Conservation (phyloP, 2,797 vertebrate species). For the Phaenicophaeus curvirostris region DNA sequence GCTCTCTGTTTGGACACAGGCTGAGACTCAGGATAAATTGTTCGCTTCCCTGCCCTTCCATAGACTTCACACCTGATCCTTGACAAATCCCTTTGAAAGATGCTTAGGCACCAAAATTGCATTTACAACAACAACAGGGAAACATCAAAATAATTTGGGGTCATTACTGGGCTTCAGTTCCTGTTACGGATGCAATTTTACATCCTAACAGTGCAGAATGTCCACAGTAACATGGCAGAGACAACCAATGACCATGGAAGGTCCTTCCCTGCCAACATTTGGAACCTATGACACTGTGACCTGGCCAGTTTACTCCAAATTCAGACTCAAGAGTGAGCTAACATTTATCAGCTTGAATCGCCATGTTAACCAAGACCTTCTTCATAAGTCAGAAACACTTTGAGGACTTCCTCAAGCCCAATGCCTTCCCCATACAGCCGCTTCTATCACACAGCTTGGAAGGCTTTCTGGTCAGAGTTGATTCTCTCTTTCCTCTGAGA, state of each 20-base stretch:
- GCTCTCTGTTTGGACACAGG: background rate
- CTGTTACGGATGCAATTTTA: background rate
- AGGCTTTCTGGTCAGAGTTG: background rate
- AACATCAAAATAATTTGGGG: background rate
- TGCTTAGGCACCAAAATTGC: background rate
- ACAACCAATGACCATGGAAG: background rate
- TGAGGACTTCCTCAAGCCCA: background rate
- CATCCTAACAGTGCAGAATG: background rate
- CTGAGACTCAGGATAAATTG: background rate
- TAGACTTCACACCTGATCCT: background rate
- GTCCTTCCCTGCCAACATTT: background rate
- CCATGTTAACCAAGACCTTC: background rate
- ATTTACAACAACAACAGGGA: background rate
- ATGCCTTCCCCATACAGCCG: background rate
- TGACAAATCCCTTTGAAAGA: background rate
- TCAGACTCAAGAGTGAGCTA: background rate
- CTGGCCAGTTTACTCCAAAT: background rate
- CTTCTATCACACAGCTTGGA: background rate
- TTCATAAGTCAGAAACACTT: background rate
- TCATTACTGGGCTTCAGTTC: background rate
- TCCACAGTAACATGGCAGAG: background rate
- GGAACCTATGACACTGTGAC: background rate
- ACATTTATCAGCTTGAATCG: background rate
- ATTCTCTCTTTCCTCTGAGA: background rate
- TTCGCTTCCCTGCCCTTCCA: background rate